Base-by-base conservation (phyloP, 2,888 invertebrate genomes). In the Sinodicranocentrus sp. region DNA sequence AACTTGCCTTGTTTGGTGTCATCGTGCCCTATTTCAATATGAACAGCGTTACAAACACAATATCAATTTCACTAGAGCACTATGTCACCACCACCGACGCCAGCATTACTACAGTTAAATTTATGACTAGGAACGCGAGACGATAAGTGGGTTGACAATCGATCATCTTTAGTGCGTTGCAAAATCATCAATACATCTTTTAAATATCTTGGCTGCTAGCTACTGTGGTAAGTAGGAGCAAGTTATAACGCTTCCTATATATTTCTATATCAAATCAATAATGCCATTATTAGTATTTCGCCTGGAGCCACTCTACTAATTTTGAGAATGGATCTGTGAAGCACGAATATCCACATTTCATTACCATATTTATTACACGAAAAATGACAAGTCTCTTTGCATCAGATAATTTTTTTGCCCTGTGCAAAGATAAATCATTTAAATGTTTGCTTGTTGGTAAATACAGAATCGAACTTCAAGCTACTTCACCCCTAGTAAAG, bases 91-190 rank as follows among this genome's bases (percentile, higher is more conserved):
- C 48, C 28, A 17, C 21, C 26, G 26, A 57, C 13, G 17, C 57
- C 25, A 26, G 17, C 21, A n/a, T 57, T 13, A 26, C 28, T 33
- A 19, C 70, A 13, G 21, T 23, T 43, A 25, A 17, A 21, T 52
- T 5, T 15, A 39, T 75, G 33, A 75, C 21, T 52, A 59, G 33
- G 21, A 70, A 70, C 54, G 70, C 52, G 68, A 68, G 44, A 70
- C 33, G 10, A 79, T 25, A 80, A 80, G 72, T 80, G 72, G 72
- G 80, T 72, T 80, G 80, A 72, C 80, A 43, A 72, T 72, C 80
- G 39, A 80, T 72, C 80, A 72, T 80, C 26, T 63, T 52, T 77
- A 39, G 39, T 52, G 1, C n/a, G 61, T 61, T 25, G 15, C 17
- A 15, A 63, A 33, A 33, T 33, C 33, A 33, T 33, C 10, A 33